These are phyloP conservation scores for Elysia crispata DNA, from an alignment of 2,888 invertebrate genomes.

Conservation along the genomic window DNA sequence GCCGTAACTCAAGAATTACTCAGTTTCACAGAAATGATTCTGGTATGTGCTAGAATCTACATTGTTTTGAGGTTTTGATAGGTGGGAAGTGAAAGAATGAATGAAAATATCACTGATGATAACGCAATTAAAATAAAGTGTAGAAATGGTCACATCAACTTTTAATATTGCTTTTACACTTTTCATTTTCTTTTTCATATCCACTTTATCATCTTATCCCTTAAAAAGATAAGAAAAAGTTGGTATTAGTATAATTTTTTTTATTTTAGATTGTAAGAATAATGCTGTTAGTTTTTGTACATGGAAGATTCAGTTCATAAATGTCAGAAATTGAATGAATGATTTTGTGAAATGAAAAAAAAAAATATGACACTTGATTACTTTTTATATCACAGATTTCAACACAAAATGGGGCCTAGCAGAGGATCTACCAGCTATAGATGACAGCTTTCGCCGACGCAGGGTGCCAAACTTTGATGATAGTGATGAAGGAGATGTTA, in stretches of 20 bases:
- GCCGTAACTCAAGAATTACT: constrained; percentile 25
- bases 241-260: background rate
- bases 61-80: background rate
- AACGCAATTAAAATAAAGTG: background rate
- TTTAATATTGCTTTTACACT: background rate
- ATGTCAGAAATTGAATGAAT: too few species aligned
- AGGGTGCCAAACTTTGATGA: constrained; percentile 37
- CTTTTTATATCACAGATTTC: constrained; percentile 28
- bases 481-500: constrained; percentile 36
- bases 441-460: constrained; percentile 30
- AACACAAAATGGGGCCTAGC: constrained; percentile 56
- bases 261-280: too few species aligned
- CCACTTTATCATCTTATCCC: background rate
- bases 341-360: too few species aligned
- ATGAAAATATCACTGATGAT: background rate
- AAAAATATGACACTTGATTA: too few species aligned
- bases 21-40: constrained; percentile 10
- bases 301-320: too few species aligned
- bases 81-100: background rate
- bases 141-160: background rate
- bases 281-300: too few species aligned
- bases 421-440: constrained; percentile 58
- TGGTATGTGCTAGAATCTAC: constrained; percentile 16
- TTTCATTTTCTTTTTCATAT: background rate
- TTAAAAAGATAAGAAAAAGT: background rate